Base-by-base conservation (phyloP, 2,888 invertebrate species). In the Andrena bicolor region DNA sequence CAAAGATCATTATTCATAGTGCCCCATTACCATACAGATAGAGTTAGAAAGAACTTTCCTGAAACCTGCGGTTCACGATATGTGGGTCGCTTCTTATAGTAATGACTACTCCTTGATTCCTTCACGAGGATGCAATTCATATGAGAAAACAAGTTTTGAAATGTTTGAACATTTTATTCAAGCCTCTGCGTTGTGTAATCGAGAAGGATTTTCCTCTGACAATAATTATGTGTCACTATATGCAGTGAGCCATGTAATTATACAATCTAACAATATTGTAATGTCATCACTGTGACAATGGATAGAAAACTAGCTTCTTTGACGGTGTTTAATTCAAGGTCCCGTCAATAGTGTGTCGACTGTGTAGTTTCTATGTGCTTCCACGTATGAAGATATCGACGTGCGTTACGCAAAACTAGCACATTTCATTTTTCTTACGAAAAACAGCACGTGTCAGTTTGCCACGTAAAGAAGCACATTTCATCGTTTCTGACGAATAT, bases 41-140 rank as follows among this genome's bases (percentile, higher is more conserved):
- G 61, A 61, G 35, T 71, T 51, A 16, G 80, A 80, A 72, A 56
- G 65, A 20, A 71, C 65, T 65, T 48, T 61, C 61, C 23, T 53
- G 30, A 5, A 30, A 26, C 20, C n/a, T 8, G 20, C 2, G 28
- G 7, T n/a, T 13, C 7, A 0, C 48, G n/a, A 20, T 60, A 48
- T 48, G 16, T 13, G 8, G 51, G 41, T 32, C 58, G 49, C 6
- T 65, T 72, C 65, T 64, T 73, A 16, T 7, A 23, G 16, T 6
- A 5, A 32, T 16, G 7, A 23, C 20, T 20, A 56, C 20, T 16
- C 16, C 8, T n/a, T 26, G 4, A 6, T 61, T n/a, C 16, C 7
- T n/a, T 20, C 16, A 8, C 32, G 35, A 53, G 32, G 4, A 35
- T 64, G 16, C 4, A 16, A 13, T 56, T 26, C 26, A 41, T 23